These are phyloP conservation scores for Drosophila virilis DNA, from an alignment of 1,140 invertebrate species.

Conservation along the genomic window DNA sequence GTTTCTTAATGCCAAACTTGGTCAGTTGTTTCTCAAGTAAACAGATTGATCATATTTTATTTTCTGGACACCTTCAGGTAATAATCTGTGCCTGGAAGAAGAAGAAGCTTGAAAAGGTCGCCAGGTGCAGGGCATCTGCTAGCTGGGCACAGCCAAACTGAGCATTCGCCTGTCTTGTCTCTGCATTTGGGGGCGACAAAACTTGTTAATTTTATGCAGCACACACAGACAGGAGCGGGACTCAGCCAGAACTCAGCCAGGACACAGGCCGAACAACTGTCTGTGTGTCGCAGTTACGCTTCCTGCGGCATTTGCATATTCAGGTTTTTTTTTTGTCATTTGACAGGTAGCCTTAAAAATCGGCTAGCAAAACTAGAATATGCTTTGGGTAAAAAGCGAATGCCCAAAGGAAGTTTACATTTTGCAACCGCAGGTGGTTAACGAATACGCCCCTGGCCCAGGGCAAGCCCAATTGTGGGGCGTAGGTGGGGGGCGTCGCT, in stretches of 20 bases:
- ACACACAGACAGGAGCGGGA: conserved; percentile 38
- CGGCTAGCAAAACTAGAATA: conserved; percentile 42
- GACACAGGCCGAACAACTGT: conserved; percentile 3
- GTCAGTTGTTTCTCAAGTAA: not conserved
- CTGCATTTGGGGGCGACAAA: conserved; percentile 30
- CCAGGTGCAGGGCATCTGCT: too few species aligned
- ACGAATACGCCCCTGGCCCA: conserved; percentile 6
- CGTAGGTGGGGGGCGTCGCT: conserved; percentile 30
- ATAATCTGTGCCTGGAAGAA: too few species aligned
- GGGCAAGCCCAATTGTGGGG: conserved; percentile 9
- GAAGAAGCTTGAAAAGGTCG: too few species aligned
- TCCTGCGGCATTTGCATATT: conserved; percentile 81
- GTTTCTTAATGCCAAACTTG: not conserved
- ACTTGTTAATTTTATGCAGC: conserved; percentile 84
- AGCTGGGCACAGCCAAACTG: too few species aligned
- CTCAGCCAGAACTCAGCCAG: conserved; percentile 13
- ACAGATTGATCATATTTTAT: too few species aligned
- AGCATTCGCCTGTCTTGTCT: too few species aligned
- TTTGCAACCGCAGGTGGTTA: conserved; percentile 50
- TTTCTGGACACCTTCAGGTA: too few species aligned
- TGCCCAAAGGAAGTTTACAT: conserved; percentile 76
- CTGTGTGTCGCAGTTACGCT: conserved; percentile 64
- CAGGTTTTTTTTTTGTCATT: conserved; percentile 14
- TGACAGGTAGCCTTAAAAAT: conserved; percentile 48
- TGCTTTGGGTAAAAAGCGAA: conserved; percentile 60